A percentile compares a stretch with the other conserved stretches of the same genome.
Evolutionary conservation across 2,888 invertebrate genomes (phyloP).

Genomic region (Polylopha cassiicola): DNA sequence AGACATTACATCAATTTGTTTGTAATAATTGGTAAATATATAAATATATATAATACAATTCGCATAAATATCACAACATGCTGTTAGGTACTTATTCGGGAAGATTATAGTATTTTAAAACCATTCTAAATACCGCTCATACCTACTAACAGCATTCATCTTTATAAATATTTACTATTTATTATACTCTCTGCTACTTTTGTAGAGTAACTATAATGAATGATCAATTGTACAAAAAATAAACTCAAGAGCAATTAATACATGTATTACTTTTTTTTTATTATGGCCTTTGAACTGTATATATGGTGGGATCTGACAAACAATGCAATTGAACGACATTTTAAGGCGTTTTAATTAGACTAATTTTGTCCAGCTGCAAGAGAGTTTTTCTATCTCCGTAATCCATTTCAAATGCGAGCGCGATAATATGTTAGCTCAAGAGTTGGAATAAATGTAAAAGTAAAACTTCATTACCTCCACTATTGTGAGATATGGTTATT

Average conservation of each 20-base stretch:
- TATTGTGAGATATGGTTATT: too few species aligned
- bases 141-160: too few species aligned
- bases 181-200: constrained; percentile 6
- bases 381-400: too few species aligned
- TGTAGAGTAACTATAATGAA: constrained; percentile 15
- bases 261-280: constrained; percentile 11
- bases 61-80: constrained; percentile 44
- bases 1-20: constrained; percentile 33
- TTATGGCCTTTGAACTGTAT: constrained; percentile 8
- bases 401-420: too few species aligned
- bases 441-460: too few species aligned
- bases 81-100: too few species aligned
- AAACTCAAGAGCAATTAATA: constrained; percentile 13
- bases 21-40: constrained; percentile 13
- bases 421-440: too few species aligned
- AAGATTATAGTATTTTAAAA: too few species aligned
- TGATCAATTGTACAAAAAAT: constrained; percentile 9
- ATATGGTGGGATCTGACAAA: constrained; percentile 4
- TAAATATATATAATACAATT: constrained; percentile 44
- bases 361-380: too few species aligned
- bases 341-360: too few species aligned
- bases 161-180: constrained; percentile 4
- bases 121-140: too few species aligned
- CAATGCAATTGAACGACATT: constrained; percentile 18
- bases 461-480: too few species aligned